Percentiles rank a stretch among this genome's conserved stretches.
These are phyloP conservation scores for Apamea crenata DNA, from an alignment of 2,888 invertebrate genomes.

Conservation along the genomic window DNA sequence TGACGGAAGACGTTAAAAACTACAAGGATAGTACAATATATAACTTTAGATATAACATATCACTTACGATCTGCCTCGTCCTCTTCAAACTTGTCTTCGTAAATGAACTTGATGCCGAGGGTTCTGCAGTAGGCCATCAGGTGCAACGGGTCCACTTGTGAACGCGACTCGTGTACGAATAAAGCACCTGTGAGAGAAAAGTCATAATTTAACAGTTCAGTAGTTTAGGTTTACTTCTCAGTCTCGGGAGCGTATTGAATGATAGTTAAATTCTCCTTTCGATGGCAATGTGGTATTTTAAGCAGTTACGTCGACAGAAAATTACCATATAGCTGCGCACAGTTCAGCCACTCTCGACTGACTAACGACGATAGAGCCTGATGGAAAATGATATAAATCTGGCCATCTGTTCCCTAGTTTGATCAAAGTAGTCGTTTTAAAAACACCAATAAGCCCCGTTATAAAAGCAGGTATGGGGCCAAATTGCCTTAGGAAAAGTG, in stretches of 20 bases:
- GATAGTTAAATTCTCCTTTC: no score
- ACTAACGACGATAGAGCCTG: no score
- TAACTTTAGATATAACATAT: background rate
- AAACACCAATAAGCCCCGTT: background rate
- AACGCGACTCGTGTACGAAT: slow-evolving; percentile 91
- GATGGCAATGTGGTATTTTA: background rate
- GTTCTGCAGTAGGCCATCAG: slow-evolving; percentile 94
- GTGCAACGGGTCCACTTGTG: slow-evolving; percentile 93
- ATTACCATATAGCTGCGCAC: background rate
- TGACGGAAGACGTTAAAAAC: background rate
- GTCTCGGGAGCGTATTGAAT: background rate
- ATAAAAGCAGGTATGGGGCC: background rate
- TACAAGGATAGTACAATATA: no score
- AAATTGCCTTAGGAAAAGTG: background rate
- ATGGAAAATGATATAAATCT: background rate
- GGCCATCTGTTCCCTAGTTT: background rate
- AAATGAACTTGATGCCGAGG: slow-evolving; percentile 94
- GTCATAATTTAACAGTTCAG: background rate
- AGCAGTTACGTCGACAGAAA: background rate
- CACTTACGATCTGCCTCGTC: slow-evolving; percentile 79
- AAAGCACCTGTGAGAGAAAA: slow-evolving; percentile 82
- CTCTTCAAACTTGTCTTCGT: slow-evolving; percentile 92
- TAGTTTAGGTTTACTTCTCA: background rate
- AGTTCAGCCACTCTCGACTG: background rate
- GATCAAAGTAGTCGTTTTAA: background rate